These are phyloP conservation scores for Argyresthia goedartella DNA, from an alignment of 2,888 invertebrate genomes.

Conservation along the genomic window DNA sequence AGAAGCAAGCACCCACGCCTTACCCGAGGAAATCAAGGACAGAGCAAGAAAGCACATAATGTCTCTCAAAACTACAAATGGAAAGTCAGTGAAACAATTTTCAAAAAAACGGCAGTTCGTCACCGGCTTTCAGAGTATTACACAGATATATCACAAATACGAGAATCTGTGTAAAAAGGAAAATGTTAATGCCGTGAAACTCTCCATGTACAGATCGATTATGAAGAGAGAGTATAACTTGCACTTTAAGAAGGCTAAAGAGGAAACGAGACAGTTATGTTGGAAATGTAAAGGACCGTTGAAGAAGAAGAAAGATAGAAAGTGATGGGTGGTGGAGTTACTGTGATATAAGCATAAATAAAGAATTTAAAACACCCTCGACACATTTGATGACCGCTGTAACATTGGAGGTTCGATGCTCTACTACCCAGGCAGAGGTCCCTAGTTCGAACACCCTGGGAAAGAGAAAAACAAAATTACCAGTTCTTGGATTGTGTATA, in stretches of 20 bases:
- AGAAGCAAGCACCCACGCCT: slow-evolving; percentile 39
- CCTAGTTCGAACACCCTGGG: no score
- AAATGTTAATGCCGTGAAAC: slow-evolving; percentile 36
- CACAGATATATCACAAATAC: slow-evolving; percentile 54
- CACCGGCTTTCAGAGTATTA: slow-evolving; percentile 33
- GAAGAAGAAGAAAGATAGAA: slow-evolving; percentile 19
- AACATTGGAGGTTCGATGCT: no score
- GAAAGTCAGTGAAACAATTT: slow-evolving; percentile 41
- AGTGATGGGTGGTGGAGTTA: background rate
- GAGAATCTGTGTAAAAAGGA: slow-evolving; percentile 36
- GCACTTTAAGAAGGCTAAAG: slow-evolving; percentile 42
- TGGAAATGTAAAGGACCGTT: slow-evolving; percentile 47
- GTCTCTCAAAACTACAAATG: slow-evolving; percentile 41
- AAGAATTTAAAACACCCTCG: no score
- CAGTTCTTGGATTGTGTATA: no score
- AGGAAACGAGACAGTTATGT: slow-evolving; percentile 34
- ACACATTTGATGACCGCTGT: no score
- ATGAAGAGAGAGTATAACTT: slow-evolving; percentile 54
- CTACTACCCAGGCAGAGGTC: no score
- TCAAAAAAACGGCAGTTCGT: slow-evolving; percentile 49
- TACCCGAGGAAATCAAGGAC: slow-evolving; percentile 45
- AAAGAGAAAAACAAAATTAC: no score
- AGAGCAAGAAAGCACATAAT: slow-evolving; percentile 47
- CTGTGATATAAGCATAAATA: no score
- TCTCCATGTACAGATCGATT: slow-evolving; percentile 62